These are phyloP conservation scores for Chrysaora quinquecirrha DNA, from an alignment of 30 jellyfish, hydroid and myxozoan genomes.

Conservation along the genomic window DNA sequence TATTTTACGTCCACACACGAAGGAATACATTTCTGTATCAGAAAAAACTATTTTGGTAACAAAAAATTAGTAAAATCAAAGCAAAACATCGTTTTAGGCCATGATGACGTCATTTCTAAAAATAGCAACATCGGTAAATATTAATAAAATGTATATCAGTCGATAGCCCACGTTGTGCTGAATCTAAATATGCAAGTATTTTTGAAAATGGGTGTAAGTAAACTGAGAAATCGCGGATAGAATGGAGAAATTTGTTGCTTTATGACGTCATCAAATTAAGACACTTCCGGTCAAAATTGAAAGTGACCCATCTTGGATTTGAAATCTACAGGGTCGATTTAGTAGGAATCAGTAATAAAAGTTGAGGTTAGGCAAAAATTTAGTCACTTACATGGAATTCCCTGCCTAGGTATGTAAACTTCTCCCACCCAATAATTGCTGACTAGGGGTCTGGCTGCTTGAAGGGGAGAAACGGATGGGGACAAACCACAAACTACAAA, in stretches of 20 bases:
- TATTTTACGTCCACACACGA: slow-evolving; percentile 17
- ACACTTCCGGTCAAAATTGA: slow-evolving; percentile 48
- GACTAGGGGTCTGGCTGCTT: no score
- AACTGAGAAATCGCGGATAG: slow-evolving; percentile 51
- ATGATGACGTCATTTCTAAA: slow-evolving; percentile 44
- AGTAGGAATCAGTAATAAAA: slow-evolving; percentile 42
- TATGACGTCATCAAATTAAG: slow-evolving; percentile 48
- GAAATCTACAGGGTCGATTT: slow-evolving; percentile 55
- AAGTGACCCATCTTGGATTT: slow-evolving; percentile 46
- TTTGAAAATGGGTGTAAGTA: slow-evolving; percentile 35
- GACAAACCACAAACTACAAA: no score
- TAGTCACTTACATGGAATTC: slow-evolving; percentile 15
- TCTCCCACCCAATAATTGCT: no score
- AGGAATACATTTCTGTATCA: slow-evolving; percentile 27
- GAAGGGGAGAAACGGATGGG: no score
- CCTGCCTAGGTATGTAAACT: no score
- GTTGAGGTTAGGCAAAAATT: slow-evolving; percentile 37
- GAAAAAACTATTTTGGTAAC: slow-evolving; percentile 20
- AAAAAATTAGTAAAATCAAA: slow-evolving; percentile 26
- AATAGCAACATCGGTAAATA: slow-evolving; percentile 29
- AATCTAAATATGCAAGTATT: slow-evolving; percentile 29
- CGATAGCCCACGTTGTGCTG: slow-evolving; percentile 37
- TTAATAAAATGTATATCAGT: slow-evolving; percentile 22
- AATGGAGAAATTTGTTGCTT: slow-evolving; percentile 28
- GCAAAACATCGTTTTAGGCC: slow-evolving; percentile 46